These are phyloP conservation scores for Corythornis madagascariensis DNA, from an alignment of 2,113 vertebrate species.

Conservation along the genomic window DNA sequence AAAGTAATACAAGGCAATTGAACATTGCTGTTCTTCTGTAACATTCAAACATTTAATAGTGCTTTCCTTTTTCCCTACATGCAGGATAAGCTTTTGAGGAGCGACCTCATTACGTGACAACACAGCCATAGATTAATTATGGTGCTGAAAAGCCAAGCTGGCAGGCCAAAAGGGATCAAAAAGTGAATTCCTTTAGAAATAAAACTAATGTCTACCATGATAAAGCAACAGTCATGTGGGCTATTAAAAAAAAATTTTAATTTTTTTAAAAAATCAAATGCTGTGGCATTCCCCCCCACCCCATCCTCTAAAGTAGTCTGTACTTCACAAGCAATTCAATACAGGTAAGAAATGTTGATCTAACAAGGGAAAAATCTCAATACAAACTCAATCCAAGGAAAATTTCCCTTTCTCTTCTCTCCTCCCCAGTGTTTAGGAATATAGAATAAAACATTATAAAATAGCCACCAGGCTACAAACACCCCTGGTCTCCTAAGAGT, in stretches of 20 bases:
- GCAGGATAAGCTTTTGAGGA: background rate
- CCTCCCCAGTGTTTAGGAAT: background rate
- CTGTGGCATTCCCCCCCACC: rapidly evolving
- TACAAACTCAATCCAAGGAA: background rate
- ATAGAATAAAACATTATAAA: background rate
- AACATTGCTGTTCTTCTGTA: background rate
- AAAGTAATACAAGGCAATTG: background rate
- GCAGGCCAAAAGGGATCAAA: background rate
- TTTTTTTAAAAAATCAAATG: background rate
- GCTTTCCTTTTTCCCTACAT: background rate
- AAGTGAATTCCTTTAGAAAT: background rate
- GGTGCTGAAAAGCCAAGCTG: background rate
- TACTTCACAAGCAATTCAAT: background rate
- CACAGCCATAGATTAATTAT: background rate
- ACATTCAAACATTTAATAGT: background rate
- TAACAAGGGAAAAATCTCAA: no score
- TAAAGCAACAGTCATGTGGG: background rate
- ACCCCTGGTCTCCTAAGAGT: background rate
- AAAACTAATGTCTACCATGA: background rate
- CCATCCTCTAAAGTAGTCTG: background rate
- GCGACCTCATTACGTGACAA: background rate
- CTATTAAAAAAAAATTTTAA: background rate
- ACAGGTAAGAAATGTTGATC: background rate
- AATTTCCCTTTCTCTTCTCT: background rate
- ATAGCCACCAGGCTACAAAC: background rate